These are phyloP conservation scores for Trinorchestia longiramus DNA, from an alignment of 1,140 invertebrate species.

Conservation along the genomic window DNA sequence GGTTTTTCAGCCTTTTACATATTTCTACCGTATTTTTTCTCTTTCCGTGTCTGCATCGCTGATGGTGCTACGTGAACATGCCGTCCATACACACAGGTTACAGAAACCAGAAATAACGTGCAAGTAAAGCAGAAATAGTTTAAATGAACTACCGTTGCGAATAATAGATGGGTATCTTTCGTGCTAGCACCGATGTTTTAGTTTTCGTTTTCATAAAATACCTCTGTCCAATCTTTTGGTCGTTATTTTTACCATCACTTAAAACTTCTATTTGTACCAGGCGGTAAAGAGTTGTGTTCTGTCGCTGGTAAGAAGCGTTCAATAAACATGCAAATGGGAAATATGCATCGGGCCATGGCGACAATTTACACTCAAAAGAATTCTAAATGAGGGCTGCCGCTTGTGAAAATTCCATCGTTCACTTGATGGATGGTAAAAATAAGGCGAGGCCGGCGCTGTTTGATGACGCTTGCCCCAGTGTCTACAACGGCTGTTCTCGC, in stretches of 20 bases:
- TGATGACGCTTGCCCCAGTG: background rate
- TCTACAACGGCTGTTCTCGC: background rate
- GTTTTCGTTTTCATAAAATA: background rate
- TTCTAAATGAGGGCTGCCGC: slow-evolving; percentile 42
- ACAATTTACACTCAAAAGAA: slow-evolving; percentile 55
- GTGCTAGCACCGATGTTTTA: background rate
- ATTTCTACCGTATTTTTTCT: too few relatives aligned
- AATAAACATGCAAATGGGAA: slow-evolving; percentile 54
- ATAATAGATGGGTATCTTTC: background rate
- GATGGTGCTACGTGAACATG: too few relatives aligned
- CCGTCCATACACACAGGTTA: too few relatives aligned
- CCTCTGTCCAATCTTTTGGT: background rate
- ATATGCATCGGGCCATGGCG: slow-evolving; percentile 50
- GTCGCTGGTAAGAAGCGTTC: slow-evolving; percentile 46
- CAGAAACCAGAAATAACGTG: background rate
- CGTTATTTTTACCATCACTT: background rate
- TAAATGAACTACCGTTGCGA: background rate
- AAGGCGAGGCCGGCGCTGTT: background rate
- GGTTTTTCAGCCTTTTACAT: too few relatives aligned
- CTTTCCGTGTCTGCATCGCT: too few relatives aligned
- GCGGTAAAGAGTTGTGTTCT: slow-evolving; percentile 51
- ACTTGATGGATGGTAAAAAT: slow-evolving; percentile 21
- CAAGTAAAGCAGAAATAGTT: background rate
- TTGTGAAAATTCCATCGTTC: slow-evolving; percentile 49
- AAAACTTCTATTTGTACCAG: background rate